Base-by-base conservation (phyloP, 2,888 invertebrate species). In the Mythimna vitellina region DNA sequence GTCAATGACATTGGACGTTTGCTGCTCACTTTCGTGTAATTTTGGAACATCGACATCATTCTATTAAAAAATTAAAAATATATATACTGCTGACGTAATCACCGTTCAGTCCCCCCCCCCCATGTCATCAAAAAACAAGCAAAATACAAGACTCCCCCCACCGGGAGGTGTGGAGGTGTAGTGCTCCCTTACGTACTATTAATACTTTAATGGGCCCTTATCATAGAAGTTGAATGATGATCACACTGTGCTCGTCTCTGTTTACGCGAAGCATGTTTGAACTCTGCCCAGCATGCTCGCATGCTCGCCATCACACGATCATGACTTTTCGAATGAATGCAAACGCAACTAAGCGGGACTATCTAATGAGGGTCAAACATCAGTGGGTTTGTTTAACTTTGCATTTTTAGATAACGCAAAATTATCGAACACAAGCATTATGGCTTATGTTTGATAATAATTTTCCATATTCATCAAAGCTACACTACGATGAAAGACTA, bases 311-410 rank as follows among this genome's bases (percentile, higher is more conserved):
- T 64, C 61, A 56, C 54, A 61, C 32, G 20, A 51, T 66, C 61
- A 58, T 20, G 17, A 46, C 46, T 14, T 46, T 17, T 46, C 51
- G 29, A 53, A 29, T 65, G 74, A 60, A 14, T 69, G 35, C 29
- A 22, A 10, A 42, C 67, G 42, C 22, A 64, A 53, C 22, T 49
- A n/a, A 53, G 17, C 53, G 63, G 53, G 56, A 72, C 62, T 72
- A 78, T 82, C 79, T 60, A 32, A 64, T 9, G 25, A 20, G 42
- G 78, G 82, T 70, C 70, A 78, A 67, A 70, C 29, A 38, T 38
- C 29, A 56, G 35, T 38, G 54, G 46, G 54, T 17, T 64, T 67
- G 54, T 80, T 64, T 42, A 22, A 54, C 25, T 38, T 73, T 25
- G 14, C 35, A n/a, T 53, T 53, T 46, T 38, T 14, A 29, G 74